Percentiles rank a stretch among this genome's conserved stretches.
phyloP scores from a whole-genome alignment of 2,888 invertebrate species.

The Drosophila cognata region DNA sequence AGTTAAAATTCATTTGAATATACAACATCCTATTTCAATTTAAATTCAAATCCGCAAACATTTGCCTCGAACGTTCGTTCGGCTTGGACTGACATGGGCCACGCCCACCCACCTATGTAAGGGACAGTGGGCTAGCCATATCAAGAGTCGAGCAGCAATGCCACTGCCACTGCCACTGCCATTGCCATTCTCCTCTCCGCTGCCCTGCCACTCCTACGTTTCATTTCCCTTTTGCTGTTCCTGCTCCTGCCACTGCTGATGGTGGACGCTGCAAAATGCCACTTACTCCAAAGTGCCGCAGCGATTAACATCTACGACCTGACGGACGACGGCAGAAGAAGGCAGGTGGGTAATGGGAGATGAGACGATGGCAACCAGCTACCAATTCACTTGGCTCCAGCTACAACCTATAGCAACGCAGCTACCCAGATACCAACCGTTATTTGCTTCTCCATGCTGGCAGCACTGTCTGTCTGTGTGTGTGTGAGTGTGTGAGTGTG shows the following conservation, averaged over 20 bases:
- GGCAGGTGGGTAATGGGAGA: slow-evolving; percentile 16
- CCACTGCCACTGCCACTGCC: slow-evolving; percentile 35
- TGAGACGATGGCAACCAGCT: slow-evolving; percentile 43
- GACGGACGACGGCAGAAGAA: slow-evolving; percentile 45
- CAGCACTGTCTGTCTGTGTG: slow-evolving; percentile 23
- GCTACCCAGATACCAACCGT: slow-evolving; percentile 58
- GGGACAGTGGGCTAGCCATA: slow-evolving; percentile 44
- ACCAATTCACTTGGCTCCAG: slow-evolving; percentile 40
- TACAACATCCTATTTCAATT: slow-evolving; percentile 84
- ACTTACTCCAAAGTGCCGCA: slow-evolving; percentile 80
- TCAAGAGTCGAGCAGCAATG: slow-evolving; percentile 50
- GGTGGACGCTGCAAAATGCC: slow-evolving; percentile 74
- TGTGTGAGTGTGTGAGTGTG: slow-evolving; percentile 7
- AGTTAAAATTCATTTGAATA: slow-evolving; percentile 84
- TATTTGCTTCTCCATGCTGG: slow-evolving; percentile 53
- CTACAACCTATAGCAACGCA: slow-evolving; percentile 26
- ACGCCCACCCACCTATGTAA: slow-evolving; percentile 55
- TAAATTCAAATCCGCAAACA: slow-evolving; percentile 84
- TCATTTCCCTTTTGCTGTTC: not conserved
- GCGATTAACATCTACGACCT: slow-evolving; percentile 80
- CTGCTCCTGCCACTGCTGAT: slow-evolving; percentile 16
- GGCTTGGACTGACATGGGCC: slow-evolving; percentile 66
- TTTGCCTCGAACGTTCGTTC: slow-evolving; percentile 71
- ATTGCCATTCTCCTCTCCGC: slow-evolving; percentile 5
- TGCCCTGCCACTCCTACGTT: not conserved